phyloP scores from a whole-genome alignment of 2,113 vertebrate species.

The Chaetodon auriga region DNA sequence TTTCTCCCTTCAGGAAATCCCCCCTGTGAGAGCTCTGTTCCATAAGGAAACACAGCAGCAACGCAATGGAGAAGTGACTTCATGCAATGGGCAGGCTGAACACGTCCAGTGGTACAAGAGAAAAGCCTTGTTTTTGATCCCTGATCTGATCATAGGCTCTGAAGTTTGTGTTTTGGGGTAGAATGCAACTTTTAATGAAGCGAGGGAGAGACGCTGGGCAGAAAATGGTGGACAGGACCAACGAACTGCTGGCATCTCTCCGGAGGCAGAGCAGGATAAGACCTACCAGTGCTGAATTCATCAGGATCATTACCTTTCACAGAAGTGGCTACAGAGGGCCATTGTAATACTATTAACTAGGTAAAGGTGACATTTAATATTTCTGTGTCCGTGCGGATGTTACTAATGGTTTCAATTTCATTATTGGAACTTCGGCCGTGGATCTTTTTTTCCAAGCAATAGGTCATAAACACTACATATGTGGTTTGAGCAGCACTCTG shows the following conservation, averaged over 20 bases:
- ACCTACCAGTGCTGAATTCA: slow-evolving; percentile 55
- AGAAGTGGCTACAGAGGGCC: slow-evolving; percentile 55
- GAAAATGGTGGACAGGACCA: slow-evolving; percentile 24
- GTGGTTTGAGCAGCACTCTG: slow-evolving; percentile 55
- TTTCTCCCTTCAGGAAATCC: slow-evolving; percentile 32
- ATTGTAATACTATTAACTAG: slow-evolving; percentile 72
- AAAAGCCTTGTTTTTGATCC: slow-evolving; percentile 78
- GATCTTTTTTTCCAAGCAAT: slow-evolving; percentile 39
- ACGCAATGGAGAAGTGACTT: slow-evolving; percentile 80
- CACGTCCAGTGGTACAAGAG: slow-evolving; percentile 77
- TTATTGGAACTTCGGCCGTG: slow-evolving; percentile 64
- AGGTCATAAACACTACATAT: slow-evolving; percentile 58
- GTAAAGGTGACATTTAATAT: slow-evolving; percentile 72
- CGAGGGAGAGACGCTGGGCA: slow-evolving; percentile 39
- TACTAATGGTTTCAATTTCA: slow-evolving; percentile 73
- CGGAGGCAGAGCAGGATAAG: slow-evolving; percentile 41
- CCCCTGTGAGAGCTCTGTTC: slow-evolving; percentile 60
- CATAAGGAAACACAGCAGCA: slow-evolving; percentile 77
- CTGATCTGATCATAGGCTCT: slow-evolving; percentile 48
- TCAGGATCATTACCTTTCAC: slow-evolving; percentile 64
- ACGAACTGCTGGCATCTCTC: slow-evolving; percentile 56
- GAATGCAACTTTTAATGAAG: slow-evolving; percentile 78
- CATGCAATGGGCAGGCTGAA: slow-evolving; percentile 81
- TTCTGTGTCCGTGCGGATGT: slow-evolving; percentile 64
- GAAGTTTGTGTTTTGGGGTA: slow-evolving; percentile 48